Conservation (phyloP, 2,797 vertebrate species). For the Malurus splendens region DNA sequence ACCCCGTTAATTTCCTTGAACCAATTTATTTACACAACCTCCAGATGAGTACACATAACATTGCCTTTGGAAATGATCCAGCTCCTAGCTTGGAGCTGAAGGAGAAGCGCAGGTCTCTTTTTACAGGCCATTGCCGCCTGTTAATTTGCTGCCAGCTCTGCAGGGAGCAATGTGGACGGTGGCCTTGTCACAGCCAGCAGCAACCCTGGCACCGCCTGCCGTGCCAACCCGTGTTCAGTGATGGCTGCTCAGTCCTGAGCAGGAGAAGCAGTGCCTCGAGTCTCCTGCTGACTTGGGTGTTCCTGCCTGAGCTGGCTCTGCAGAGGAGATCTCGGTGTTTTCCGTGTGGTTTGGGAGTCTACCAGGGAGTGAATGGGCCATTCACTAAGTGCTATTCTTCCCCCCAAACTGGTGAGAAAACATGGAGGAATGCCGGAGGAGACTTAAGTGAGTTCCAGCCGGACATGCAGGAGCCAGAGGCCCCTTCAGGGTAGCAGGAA, state of each 20-base stretch:
- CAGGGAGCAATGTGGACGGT: accelerated
- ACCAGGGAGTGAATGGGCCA: background rate
- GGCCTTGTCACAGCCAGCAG: accelerated
- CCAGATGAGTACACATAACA: conserved; percentile 6
- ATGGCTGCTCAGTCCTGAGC: accelerated
- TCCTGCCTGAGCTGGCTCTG: accelerated
- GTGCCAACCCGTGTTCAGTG: accelerated
- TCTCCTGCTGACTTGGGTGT: background rate
- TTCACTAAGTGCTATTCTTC: background rate
- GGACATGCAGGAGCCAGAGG: background rate
- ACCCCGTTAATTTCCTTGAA: background rate
- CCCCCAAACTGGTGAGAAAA: background rate
- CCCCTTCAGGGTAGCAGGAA: background rate
- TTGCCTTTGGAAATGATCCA: background rate
- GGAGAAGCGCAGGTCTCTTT: background rate
- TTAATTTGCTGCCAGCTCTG: background rate
- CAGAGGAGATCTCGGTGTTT: background rate
- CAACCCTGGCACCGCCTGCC: background rate
- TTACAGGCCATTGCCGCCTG: accelerated
- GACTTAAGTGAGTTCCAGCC: background rate
- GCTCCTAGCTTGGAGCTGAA: background rate
- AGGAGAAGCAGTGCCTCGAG: accelerated
- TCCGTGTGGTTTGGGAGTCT: background rate
- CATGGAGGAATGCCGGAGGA: background rate
- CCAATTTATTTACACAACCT: conserved; percentile 7